phyloP scores from a whole-genome alignment of 2,797 vertebrate species.

The Gymnodraco acuticeps region DNA sequence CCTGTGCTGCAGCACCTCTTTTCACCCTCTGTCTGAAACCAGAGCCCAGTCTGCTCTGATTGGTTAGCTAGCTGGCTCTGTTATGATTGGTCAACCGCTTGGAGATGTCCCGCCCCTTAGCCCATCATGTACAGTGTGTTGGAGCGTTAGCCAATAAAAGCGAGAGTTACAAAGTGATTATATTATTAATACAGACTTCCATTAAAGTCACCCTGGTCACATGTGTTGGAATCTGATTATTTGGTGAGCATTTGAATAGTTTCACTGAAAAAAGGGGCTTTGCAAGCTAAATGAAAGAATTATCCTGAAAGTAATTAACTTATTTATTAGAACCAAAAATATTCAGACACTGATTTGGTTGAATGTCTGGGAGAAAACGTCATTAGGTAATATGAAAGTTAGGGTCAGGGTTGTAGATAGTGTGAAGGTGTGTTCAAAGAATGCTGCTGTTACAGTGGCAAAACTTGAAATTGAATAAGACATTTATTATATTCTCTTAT shows the following conservation, averaged over 20 bases:
- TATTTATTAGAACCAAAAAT: not conserved
- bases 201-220: not conserved
- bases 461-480: not conserved
- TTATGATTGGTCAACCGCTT: too few species aligned
- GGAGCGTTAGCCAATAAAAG: too few species aligned
- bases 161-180: too few species aligned
- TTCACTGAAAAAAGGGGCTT: not conserved
- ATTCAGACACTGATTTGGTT: not conserved
- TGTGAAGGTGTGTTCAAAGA: slow-evolving; percentile 15
- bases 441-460: not conserved
- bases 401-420: not conserved
- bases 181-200: not conserved
- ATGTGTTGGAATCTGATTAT: not conserved
- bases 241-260: not conserved
- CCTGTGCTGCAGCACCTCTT: too few species aligned
- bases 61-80: too few species aligned
- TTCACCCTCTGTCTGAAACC: too few species aligned
- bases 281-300: not conserved
- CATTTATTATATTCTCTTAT: slow-evolving; percentile 1
- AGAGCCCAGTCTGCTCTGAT: too few species aligned
- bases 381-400: too few species aligned
- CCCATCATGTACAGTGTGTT: too few species aligned
- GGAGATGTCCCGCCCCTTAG: too few species aligned
- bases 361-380: not conserved
- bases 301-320: not conserved